These are phyloP conservation scores for Rhinoraja longicauda DNA, from an alignment of 2,797 vertebrate species.

Conservation along the genomic window DNA sequence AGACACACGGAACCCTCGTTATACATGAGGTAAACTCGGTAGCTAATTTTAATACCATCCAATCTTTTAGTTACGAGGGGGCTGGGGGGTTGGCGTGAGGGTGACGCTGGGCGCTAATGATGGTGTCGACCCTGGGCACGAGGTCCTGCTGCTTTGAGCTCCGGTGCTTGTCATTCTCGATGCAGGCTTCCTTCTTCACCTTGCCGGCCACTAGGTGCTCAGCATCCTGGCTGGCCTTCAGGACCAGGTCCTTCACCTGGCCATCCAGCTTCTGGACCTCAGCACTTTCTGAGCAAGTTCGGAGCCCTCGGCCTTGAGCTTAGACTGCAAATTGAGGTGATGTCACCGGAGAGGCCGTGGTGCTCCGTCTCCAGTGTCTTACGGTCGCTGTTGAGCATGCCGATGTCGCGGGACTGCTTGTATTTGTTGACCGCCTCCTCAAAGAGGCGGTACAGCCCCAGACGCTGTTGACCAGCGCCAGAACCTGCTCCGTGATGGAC, in stretches of 20 bases:
- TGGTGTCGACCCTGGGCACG: slow-evolving; percentile 84
- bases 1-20: neutral
- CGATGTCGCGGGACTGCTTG: slow-evolving; percentile 86
- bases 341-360: slow-evolving; percentile 78
- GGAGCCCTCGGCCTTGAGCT: slow-evolving; percentile 88
- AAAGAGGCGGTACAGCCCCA: slow-evolving; percentile 90
- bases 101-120: slow-evolving; percentile 63
- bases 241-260: slow-evolving; percentile 87
- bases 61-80: neutral
- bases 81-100: neutral
- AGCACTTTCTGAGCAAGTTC: slow-evolving; percentile 90
- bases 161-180: slow-evolving; percentile 84
- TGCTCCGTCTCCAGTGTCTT: slow-evolving; percentile 88
- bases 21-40: neutral
- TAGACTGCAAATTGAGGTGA: slow-evolving; percentile 79
- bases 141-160: slow-evolving; percentile 83
- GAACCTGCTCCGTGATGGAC: slow-evolving; percentile 93
- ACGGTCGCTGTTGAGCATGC: slow-evolving; percentile 80
- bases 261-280: slow-evolving; percentile 92
- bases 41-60: neutral
- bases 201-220: slow-evolving; percentile 91
- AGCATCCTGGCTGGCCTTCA: slow-evolving; percentile 81
- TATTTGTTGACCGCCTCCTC: slow-evolving; percentile 94
- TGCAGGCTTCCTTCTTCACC: slow-evolving; percentile 91
- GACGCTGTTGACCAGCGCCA: slow-evolving; percentile 90